Conservation (phyloP, 2,797 vertebrate species). For the Thalassophryne amazonica region DNA sequence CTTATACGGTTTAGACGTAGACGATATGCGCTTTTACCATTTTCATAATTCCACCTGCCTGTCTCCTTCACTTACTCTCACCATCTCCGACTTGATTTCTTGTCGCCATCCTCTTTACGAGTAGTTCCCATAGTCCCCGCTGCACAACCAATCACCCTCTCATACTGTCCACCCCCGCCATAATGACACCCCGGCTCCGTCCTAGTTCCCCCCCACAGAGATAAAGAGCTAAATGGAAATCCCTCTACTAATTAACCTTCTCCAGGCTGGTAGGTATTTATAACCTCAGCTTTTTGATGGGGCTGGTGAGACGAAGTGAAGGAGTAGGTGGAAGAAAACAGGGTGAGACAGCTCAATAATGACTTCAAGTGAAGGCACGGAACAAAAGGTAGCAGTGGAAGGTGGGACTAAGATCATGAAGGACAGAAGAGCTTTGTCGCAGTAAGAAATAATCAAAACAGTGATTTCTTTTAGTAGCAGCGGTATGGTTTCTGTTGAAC, state of each 20-base stretch:
- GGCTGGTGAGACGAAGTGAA: background rate
- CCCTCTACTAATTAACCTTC: slow-evolving; percentile 82
- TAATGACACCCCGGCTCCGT: slow-evolving; percentile 63
- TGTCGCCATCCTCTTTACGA: background rate
- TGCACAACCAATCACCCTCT: slow-evolving; percentile 32
- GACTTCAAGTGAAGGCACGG: slow-evolving; percentile 19
- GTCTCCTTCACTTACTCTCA: background rate
- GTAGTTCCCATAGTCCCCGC: slow-evolving; percentile 8
- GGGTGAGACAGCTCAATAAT: slow-evolving; percentile 11
- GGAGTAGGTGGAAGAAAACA: slow-evolving; percentile 1
- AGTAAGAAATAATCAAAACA: no score
- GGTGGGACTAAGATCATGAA: slow-evolving; percentile 14
- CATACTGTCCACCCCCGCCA: slow-evolving; percentile 3
- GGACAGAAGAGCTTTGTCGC: background rate
- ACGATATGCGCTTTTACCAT: no score
- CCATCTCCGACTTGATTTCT: background rate
- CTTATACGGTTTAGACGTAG: no score
- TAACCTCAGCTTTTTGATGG: slow-evolving; percentile 67
- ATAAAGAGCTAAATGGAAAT: slow-evolving; percentile 82
- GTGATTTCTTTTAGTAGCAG: no score
- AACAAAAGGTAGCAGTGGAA: slow-evolving; percentile 7
- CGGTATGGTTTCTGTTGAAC: no score
- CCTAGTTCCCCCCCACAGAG: slow-evolving; percentile 79
- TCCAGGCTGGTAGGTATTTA: slow-evolving; percentile 78
- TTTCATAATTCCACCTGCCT: no score